Conservation (phyloP, 1,140 invertebrate genomes). For the Lordiphosa mommai region DNA sequence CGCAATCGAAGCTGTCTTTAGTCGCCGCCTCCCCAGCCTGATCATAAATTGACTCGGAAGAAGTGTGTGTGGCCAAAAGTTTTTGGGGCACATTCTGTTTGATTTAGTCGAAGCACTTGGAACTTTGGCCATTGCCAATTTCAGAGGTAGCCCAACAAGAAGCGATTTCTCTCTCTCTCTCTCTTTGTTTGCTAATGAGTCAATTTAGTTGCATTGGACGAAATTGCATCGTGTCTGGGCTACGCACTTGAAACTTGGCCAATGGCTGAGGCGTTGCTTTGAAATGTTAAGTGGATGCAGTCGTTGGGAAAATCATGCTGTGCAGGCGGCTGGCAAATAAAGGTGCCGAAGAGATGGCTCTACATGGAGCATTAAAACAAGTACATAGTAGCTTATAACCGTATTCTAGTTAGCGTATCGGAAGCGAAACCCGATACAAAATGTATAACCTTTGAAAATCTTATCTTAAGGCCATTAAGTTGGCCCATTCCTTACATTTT, state of each 20-base stretch:
- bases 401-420: too few relatives aligned
- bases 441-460: too few relatives aligned
- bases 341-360: not conserved
- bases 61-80: constrained; percentile 20
- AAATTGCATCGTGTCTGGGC: constrained; percentile 50
- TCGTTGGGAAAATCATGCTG: constrained; percentile 3
- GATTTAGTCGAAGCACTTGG: constrained; percentile 38
- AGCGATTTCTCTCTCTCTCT: too few relatives aligned
- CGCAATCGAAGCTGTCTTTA: constrained; percentile 56
- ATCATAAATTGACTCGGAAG: constrained; percentile 54
- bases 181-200: constrained; percentile 67
- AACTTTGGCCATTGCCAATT: constrained; percentile 33
- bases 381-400: too few relatives aligned
- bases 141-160: constrained; percentile 8
- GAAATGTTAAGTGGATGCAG: constrained; percentile 38
- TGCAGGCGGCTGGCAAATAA: not conserved
- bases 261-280: constrained; percentile 40
- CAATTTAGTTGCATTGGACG: constrained; percentile 73
- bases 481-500: too few relatives aligned
- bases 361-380: too few relatives aligned
- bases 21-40: not conserved
- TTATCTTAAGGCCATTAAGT: too few relatives aligned
- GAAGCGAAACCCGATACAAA: too few relatives aligned
- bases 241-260: constrained; percentile 47
- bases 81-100: constrained; percentile 24